These are phyloP conservation scores for Drosophila trapezifrons DNA, from an alignment of 1,140 invertebrate species.

Conservation along the genomic window DNA sequence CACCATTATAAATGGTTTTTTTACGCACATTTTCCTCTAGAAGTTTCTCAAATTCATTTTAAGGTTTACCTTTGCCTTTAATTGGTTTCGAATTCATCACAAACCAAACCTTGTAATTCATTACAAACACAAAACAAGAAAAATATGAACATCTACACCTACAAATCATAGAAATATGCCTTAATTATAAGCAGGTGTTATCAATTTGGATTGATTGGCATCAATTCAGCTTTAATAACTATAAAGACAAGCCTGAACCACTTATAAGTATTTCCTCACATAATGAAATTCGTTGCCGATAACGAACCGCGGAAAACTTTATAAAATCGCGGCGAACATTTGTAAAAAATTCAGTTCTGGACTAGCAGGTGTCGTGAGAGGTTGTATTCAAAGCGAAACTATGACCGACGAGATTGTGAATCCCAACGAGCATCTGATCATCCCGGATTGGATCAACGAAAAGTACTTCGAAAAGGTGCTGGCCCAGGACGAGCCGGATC, in stretches of 20 bases:
- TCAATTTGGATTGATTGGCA: neutral
- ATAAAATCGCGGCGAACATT: conserved; percentile 3
- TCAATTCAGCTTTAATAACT: neutral
- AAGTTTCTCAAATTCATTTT: too few species aligned
- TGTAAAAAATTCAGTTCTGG: conserved; percentile 1
- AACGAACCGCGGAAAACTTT: neutral
- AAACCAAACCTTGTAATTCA: neutral
- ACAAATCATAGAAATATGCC: neutral
- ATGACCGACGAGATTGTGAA: conserved; percentile 59
- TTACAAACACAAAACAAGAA: neutral
- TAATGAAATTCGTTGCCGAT: conserved; percentile 12
- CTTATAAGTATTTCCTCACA: neutral
- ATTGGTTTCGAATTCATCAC: neutral
- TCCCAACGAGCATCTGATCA: conserved; percentile 69
- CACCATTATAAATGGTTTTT: neutral
- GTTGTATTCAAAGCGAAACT: neutral
- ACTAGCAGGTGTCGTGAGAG: conserved; percentile 2
- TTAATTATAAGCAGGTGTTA: neutral
- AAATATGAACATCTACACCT: too few species aligned
- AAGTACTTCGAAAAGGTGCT: conserved; percentile 84
- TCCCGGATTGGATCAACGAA: conserved; percentile 84
- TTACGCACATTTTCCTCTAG: too few species aligned
- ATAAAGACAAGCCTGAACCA: neutral
- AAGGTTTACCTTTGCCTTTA: neutral
- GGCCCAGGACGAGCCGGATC: conserved; percentile 76